Evolutionary conservation across 92 coral and sea anemone genomes (phyloP).

Genomic region (Actinostola sp.): DNA sequence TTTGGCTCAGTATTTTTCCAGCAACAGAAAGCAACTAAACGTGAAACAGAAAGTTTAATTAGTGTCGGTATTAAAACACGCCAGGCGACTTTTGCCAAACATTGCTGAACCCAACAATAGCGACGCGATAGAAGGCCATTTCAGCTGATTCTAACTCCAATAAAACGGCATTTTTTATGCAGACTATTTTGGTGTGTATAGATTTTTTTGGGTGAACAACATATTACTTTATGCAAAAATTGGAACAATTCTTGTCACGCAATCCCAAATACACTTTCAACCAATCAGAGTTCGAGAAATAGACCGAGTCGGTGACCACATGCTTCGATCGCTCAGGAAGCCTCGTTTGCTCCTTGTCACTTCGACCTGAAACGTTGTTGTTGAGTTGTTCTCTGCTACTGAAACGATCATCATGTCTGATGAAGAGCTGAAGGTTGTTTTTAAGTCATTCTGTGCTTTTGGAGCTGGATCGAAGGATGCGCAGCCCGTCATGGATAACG

Average conservation of each 20-base stretch:
- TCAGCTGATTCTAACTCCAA: too few relatives aligned
- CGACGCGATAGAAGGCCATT: too few relatives aligned
- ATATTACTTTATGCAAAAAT: too few relatives aligned
- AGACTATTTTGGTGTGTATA: too few relatives aligned
- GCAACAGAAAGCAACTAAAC: too few relatives aligned
- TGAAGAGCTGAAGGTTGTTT: slow-evolving; percentile 54
- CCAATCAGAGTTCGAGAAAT: slow-evolving; percentile 24
- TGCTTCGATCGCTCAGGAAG: slow-evolving; percentile 4
- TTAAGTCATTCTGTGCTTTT: slow-evolving; percentile 88
- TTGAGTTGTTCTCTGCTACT: not conserved
- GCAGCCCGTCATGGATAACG: slow-evolving; percentile 80
- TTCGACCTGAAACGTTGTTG: not conserved
- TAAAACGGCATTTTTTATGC: too few relatives aligned
- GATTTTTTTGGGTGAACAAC: too few relatives aligned
- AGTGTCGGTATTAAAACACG: too few relatives aligned
- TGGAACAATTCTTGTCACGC: slow-evolving; percentile 17
- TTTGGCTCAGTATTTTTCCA: too few relatives aligned
- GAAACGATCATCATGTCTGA: slow-evolving; percentile 57
- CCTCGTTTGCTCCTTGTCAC: not conserved
- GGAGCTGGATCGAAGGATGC: slow-evolving; percentile 85
- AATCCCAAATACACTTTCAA: not conserved
- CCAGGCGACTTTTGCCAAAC: too few relatives aligned
- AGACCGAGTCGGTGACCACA: not conserved
- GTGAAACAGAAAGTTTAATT: too few relatives aligned
- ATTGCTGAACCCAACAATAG: too few relatives aligned